A percentile compares a stretch with the other conserved stretches of the same genome.
Evolutionary conservation across 2,888 invertebrate species (phyloP).

Genomic region (Eupithecia tripunctaria): DNA sequence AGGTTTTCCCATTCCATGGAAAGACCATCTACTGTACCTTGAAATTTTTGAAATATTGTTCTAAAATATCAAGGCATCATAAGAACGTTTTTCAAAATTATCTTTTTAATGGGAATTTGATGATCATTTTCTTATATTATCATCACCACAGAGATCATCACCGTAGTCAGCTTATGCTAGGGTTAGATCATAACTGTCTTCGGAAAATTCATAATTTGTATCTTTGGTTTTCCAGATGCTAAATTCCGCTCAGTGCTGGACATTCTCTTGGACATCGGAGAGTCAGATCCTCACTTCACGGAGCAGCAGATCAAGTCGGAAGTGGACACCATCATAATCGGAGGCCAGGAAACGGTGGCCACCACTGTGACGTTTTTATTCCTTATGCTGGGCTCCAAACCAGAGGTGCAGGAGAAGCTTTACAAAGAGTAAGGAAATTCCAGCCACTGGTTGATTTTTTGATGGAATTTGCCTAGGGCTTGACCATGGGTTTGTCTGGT

Average conservation of each 20-base stretch:
- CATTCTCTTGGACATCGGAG: slow-evolving; percentile 76
- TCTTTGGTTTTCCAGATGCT: slow-evolving; percentile 1
- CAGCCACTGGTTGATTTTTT: neutral
- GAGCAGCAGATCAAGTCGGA: slow-evolving; percentile 81
- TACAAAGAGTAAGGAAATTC: slow-evolving; percentile 62
- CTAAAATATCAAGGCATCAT: too few species aligned
- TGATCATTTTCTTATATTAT: too few species aligned
- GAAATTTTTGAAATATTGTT: too few species aligned
- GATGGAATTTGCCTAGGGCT: neutral
- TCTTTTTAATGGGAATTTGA: too few species aligned
- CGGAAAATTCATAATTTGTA: neutral
- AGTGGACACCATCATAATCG: slow-evolving; percentile 84
- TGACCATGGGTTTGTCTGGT: neutral
- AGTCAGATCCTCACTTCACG: slow-evolving; percentile 69
- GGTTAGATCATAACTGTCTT: neutral
- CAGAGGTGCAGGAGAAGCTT: slow-evolving; percentile 66
- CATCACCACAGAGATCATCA: too few species aligned
- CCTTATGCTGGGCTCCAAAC: slow-evolving; percentile 68
- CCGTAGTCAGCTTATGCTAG: too few species aligned
- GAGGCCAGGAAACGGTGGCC: slow-evolving; percentile 81
- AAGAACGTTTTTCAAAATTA: too few species aligned
- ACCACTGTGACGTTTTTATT: slow-evolving; percentile 65
- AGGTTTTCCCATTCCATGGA: too few species aligned
- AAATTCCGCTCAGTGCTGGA: slow-evolving; percentile 81
- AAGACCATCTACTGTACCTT: too few species aligned